Evolutionary conservation across 2,797 vertebrate genomes (phyloP).

Genomic region (Antennarius maculatus): DNA sequence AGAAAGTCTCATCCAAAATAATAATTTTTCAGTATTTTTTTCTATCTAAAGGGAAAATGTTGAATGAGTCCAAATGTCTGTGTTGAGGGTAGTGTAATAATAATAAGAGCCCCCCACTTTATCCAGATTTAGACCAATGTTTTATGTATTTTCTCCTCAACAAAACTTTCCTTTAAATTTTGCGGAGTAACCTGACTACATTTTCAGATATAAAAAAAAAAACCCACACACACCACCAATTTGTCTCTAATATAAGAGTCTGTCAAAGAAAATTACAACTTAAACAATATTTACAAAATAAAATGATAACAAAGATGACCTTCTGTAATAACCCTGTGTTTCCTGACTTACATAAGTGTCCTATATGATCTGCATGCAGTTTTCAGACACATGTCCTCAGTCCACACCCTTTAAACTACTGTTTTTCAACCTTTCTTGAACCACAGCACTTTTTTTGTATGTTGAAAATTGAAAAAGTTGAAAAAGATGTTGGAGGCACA

Average conservation of each 20-base stretch:
- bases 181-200: too few species aligned
- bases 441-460: too few species aligned
- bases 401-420: background rate
- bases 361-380: conserved; percentile 1
- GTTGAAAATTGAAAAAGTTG: too few species aligned
- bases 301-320: background rate
- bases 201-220: background rate
- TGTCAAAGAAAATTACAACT: too few species aligned
- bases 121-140: background rate
- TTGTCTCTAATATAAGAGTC: background rate
- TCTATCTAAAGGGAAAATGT: too few species aligned
- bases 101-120: too few species aligned
- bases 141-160: background rate
- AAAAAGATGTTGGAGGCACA: too few species aligned
- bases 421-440: too few species aligned
- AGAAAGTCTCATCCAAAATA: too few species aligned
- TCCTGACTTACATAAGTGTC: background rate
- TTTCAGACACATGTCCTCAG: conserved; percentile 1
- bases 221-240: background rate
- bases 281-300: background rate
- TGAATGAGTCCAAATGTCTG: too few species aligned
- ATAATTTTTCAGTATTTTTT: too few species aligned
- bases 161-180: too few species aligned
- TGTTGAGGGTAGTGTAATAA: background rate
- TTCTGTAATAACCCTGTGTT: background rate